phyloP scores from a whole-genome alignment of 1,140 invertebrate genomes.

The Charaxes varanes region DNA sequence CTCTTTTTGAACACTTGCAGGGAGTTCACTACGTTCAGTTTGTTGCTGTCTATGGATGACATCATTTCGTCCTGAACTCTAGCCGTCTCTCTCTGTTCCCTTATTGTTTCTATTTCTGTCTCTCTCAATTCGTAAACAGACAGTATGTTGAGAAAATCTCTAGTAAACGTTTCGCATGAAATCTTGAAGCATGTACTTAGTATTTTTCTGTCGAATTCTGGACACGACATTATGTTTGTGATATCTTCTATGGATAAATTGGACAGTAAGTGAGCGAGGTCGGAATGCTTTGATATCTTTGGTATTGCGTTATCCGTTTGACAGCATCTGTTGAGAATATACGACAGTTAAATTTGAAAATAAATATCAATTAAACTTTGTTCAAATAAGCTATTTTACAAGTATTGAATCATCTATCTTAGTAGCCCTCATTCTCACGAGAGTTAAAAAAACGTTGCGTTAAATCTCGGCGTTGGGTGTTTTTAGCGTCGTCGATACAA shows the following conservation, averaged over 20 bases:
- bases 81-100: conserved; percentile 38
- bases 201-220: conserved; percentile 59
- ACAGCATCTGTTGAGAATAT: conserved; percentile 44
- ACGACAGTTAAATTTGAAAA: too few relatives aligned
- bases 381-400: too few relatives aligned
- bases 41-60: conserved; percentile 59
- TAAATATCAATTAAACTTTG: too few relatives aligned
- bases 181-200: conserved; percentile 46
- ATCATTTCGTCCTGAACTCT: conserved; percentile 47
- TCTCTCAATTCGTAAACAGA: conserved; percentile 50
- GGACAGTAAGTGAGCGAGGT: conserved; percentile 41
- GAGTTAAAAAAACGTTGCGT: too few relatives aligned
- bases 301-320: conserved; percentile 30
- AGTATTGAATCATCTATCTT: too few relatives aligned
- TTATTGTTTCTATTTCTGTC: conserved; percentile 39
- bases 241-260: conserved; percentile 49
- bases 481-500: too few relatives aligned
- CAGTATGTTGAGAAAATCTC: conserved; percentile 46
- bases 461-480: too few relatives aligned
- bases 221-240: conserved; percentile 41
- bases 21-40: conserved; percentile 55
- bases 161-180: conserved; percentile 42
- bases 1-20: conserved; percentile 62
- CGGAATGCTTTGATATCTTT: conserved; percentile 42
- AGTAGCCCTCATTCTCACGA: too few relatives aligned